Evolutionary conservation across 2,888 invertebrate genomes (phyloP).

Genomic region (Magallana nippona): DNA sequence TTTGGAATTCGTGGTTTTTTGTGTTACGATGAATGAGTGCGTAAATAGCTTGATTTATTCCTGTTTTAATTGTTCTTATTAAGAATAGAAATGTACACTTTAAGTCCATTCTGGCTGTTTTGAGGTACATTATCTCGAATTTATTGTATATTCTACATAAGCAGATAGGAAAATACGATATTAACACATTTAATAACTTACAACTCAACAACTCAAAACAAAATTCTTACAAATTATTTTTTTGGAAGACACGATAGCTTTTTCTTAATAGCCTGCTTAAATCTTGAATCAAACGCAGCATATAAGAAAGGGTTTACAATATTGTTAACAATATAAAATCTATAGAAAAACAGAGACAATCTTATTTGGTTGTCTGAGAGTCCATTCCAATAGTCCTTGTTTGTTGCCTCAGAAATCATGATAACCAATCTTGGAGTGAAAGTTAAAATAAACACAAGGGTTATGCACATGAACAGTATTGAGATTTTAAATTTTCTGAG

Average conservation of each 20-base stretch:
- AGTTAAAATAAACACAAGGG: conserved; percentile 34
- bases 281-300: conserved; percentile 40
- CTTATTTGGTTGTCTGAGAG: conserved; percentile 32
- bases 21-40: no score
- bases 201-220: neutral
- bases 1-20: no score
- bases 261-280: conserved; percentile 34
- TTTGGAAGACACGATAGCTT: neutral
- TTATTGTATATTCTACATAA: no score
- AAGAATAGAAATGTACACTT: no score
- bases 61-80: no score
- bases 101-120: no score
- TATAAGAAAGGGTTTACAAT: conserved; percentile 42
- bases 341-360: conserved; percentile 37
- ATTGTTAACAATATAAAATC: conserved; percentile 45
- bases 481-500: conserved; percentile 29
- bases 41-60: no score
- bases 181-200: neutral
- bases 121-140: no score
- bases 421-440: conserved; percentile 39
- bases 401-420: conserved; percentile 37
- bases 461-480: conserved; percentile 41
- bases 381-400: conserved; percentile 37
- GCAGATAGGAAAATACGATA: no score
- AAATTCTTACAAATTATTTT: neutral